Conservation (phyloP, 2,888 invertebrate species). For the Lymantria dispar region DNA sequence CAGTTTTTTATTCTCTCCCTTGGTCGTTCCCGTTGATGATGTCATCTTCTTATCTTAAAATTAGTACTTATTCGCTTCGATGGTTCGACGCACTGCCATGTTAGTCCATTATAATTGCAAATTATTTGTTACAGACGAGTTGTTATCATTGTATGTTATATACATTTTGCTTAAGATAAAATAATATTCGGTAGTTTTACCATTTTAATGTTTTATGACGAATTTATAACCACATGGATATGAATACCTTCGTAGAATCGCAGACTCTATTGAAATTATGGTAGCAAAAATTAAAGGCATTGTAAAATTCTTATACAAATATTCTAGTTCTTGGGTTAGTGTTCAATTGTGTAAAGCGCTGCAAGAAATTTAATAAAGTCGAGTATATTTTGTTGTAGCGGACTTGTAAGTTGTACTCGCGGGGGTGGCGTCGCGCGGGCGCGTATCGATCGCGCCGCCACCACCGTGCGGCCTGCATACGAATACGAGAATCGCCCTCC, state of each 20-base stretch:
- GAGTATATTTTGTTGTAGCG: conserved; percentile 59
- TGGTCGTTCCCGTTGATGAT: conserved; percentile 61
- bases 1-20: conserved; percentile 55
- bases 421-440: conserved; percentile 75
- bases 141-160: too few species aligned
- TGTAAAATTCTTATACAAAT: too few species aligned
- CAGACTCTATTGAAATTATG: too few species aligned
- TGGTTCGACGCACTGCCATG: conserved; percentile 25
- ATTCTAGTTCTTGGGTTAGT: too few species aligned
- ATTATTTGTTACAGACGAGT: conserved; percentile 10
- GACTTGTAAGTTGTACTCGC: conserved; percentile 56
- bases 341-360: conserved; percentile 1
- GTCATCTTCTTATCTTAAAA: conserved; percentile 58
- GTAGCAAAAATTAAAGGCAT: too few species aligned
- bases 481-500: conserved; percentile 74
- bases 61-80: conserved; percentile 14
- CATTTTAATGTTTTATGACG: too few species aligned
- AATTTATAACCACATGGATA: too few species aligned
- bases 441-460: conserved; percentile 77
- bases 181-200: too few species aligned
- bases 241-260: too few species aligned
- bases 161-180: too few species aligned
- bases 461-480: conserved; percentile 76
- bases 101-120: conserved; percentile 40
- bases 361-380: conserved; percentile 53